Evolutionary conservation across 1,140 invertebrate genomes (phyloP).

Genomic region (Aphis gossypii): DNA sequence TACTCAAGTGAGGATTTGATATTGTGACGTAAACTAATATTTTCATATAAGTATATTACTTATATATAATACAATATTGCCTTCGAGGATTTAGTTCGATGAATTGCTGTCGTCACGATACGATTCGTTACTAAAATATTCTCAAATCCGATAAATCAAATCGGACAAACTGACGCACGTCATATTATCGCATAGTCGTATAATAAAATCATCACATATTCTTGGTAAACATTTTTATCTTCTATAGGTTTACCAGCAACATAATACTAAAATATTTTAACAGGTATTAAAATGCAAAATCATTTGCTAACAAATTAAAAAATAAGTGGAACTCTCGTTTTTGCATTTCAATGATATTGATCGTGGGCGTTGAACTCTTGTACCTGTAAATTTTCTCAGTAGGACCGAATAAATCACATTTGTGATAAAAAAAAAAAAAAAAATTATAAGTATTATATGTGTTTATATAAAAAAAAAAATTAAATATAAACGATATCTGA

Average conservation of each 20-base stretch:
- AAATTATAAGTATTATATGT: background rate
- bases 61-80: background rate
- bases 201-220: background rate
- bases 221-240: background rate
- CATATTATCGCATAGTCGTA: background rate
- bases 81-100: background rate
- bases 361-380: background rate
- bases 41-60: background rate
- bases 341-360: background rate
- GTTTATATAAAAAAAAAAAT: slow-evolving; percentile 15
- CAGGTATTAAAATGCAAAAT: no score
- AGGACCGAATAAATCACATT: slow-evolving; percentile 6
- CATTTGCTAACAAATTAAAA: background rate
- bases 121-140: background rate
- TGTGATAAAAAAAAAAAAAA: background rate
- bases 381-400: background rate
- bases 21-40: background rate
- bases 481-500: slow-evolving; percentile 42
- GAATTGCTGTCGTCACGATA: background rate
- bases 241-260: background rate
- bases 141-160: background rate
- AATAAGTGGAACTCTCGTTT: background rate
- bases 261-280: no score
- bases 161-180: background rate
- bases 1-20: background rate